A percentile compares a stretch with the other conserved stretches of the same genome.
phyloP scores from a whole-genome alignment of 2,888 invertebrate genomes.

The Lasius platythorax region DNA sequence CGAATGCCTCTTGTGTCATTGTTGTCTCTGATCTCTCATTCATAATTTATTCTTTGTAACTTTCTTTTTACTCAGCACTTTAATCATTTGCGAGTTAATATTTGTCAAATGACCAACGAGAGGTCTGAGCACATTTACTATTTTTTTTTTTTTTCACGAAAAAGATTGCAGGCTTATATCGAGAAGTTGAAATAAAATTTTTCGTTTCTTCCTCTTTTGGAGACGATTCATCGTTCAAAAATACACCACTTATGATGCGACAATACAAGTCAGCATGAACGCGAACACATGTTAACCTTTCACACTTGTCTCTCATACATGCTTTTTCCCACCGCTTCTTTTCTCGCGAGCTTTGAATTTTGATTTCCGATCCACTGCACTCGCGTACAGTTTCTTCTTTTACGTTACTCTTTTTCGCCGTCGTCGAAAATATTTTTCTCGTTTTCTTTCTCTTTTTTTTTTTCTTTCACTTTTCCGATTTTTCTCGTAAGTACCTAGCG shows the following conservation, averaged over 20 bases:
- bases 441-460: not conserved
- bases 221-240: not conserved
- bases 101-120: not conserved
- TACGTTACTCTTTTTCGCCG: not conserved
- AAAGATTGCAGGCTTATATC: not conserved
- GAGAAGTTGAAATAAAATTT: not conserved
- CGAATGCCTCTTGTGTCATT: not conserved
- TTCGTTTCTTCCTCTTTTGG: not conserved
- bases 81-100: not conserved
- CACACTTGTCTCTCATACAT: slow-evolving; percentile 4
- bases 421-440: slow-evolving; percentile 15
- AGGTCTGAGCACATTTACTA: not conserved
- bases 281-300: not conserved
- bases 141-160: not conserved
- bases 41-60: not conserved
- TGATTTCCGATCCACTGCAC: slow-evolving; percentile 47
- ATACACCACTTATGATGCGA: slow-evolving; percentile 9
- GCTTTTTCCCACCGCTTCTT: slow-evolving; percentile 33
- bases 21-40: not conserved
- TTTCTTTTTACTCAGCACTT: not conserved
- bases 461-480: slow-evolving; percentile 1
- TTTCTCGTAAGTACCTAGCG: slow-evolving; percentile 12
- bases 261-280: slow-evolving; percentile 27
- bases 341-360: slow-evolving; percentile 11
- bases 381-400: slow-evolving; percentile 23